Conservation (phyloP, 2,888 invertebrate species). For the Drosophila eohydei region DNA sequence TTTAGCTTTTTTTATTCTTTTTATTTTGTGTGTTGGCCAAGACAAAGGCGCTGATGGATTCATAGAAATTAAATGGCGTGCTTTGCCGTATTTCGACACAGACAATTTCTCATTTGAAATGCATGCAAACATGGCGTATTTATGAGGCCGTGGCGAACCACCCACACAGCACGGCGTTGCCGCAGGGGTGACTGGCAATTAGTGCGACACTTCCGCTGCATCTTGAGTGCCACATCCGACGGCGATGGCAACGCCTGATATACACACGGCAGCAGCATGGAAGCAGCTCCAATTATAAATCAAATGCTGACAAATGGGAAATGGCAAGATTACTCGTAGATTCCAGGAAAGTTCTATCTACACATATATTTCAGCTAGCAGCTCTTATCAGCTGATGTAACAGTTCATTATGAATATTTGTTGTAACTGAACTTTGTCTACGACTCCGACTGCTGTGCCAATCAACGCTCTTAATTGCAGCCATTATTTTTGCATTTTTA, state of each 20-base stretch:
- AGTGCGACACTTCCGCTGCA: conserved; percentile 63
- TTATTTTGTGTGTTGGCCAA: conserved; percentile 36
- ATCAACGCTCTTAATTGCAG: conserved; percentile 64
- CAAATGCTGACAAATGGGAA: conserved; percentile 49
- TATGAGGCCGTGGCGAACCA: conserved; percentile 56
- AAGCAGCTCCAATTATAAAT: conserved; percentile 36
- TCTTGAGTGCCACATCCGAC: conserved; percentile 72
- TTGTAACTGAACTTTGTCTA: conserved; percentile 29
- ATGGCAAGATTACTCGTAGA: neutral
- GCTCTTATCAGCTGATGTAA: conserved; percentile 21
- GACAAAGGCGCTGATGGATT: conserved; percentile 80
- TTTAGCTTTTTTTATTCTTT: conserved; percentile 9
- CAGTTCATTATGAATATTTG: conserved; percentile 9
- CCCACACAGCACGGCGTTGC: neutral
- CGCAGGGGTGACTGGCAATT: conserved; percentile 59
- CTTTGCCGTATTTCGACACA: conserved; percentile 55
- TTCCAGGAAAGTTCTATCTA: neutral
- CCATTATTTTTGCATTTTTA: conserved; percentile 34
- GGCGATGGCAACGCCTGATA: conserved; percentile 22
- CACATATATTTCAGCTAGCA: neutral
- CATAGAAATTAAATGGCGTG: conserved; percentile 74
- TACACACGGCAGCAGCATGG: conserved; percentile 29
- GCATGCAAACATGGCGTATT: conserved; percentile 73
- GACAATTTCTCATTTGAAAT: conserved; percentile 78
- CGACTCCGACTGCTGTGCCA: conserved; percentile 18